Evolutionary conservation across 2,797 vertebrate genomes (phyloP).

Genomic region (Lithobates sylvaticus): DNA sequence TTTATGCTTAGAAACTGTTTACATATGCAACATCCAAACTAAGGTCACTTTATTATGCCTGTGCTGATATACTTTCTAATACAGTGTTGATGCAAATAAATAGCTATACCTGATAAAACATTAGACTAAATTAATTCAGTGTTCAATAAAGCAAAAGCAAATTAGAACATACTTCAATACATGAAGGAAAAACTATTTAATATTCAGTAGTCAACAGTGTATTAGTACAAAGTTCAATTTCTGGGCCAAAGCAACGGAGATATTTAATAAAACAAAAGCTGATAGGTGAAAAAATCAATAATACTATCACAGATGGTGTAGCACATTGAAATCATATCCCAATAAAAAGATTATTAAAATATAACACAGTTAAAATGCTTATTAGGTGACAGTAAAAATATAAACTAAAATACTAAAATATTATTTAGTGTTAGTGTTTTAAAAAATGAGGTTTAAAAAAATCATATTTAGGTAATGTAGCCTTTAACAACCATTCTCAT

Average conservation of each 20-base stretch:
- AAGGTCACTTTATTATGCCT: background rate
- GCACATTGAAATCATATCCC: too few relatives aligned
- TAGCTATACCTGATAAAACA: slow-evolving; percentile 7
- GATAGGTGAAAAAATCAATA: slow-evolving; percentile 27
- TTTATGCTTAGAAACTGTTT: background rate
- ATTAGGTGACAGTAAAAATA: too few relatives aligned
- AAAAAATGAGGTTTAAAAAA: too few relatives aligned
- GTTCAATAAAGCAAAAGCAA: slow-evolving; percentile 13
- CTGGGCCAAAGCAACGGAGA: slow-evolving; percentile 24
- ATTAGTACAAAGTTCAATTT: slow-evolving; percentile 30
- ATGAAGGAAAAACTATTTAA: slow-evolving; percentile 26
- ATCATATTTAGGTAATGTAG: too few relatives aligned
- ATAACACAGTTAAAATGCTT: too few relatives aligned
- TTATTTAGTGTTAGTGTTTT: too few relatives aligned
- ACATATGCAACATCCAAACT: background rate
- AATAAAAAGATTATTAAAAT: too few relatives aligned
- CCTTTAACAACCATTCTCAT: too few relatives aligned
- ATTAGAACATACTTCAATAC: slow-evolving; percentile 4
- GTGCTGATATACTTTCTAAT: background rate
- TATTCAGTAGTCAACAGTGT: slow-evolving; percentile 29
- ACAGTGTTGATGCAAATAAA: background rate
- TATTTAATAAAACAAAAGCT: slow-evolving; percentile 19
- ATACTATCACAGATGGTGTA: background rate
- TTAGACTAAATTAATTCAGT: slow-evolving; percentile 8
- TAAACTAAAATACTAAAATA: too few relatives aligned